Evolutionary conservation across 2,797 vertebrate species (phyloP).

Genomic region (Sorex maritimensis): DNA sequence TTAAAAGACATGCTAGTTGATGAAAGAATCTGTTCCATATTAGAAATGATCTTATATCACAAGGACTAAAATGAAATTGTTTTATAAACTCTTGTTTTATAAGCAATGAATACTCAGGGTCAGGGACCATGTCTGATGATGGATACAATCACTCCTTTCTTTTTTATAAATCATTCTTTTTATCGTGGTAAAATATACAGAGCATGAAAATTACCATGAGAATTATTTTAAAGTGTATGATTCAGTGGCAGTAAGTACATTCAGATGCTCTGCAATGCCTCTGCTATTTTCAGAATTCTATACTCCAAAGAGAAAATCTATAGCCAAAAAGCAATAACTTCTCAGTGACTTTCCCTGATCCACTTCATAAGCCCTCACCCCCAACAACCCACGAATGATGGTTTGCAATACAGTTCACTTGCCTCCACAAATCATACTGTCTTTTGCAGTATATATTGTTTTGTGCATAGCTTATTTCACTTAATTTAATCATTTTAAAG

Average conservation of each 20-base stretch:
- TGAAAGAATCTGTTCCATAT: slow-evolving; percentile 21
- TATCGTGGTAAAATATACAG: neutral
- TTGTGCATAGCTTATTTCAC: neutral
- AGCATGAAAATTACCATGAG: neutral
- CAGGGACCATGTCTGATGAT: neutral
- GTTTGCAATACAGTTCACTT: neutral
- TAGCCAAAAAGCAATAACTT: neutral
- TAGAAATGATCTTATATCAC: slow-evolving; percentile 40
- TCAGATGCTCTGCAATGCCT: neutral
- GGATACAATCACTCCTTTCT: neutral
- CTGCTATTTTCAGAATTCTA: neutral
- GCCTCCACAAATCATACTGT: neutral
- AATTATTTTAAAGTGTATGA: neutral
- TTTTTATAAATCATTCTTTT: neutral
- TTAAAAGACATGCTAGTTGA: neutral
- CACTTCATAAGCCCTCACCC: neutral
- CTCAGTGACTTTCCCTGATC: neutral
- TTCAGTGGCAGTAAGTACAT: neutral
- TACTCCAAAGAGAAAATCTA: neutral
- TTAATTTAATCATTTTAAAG: neutral
- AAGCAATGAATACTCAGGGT: neutral
- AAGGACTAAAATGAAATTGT: neutral
- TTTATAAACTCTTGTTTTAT: too few species aligned
- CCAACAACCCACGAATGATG: neutral
- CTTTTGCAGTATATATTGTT: neutral